Percentiles rank a stretch among this genome's conserved stretches.
Conservation (phyloP, 2,797 vertebrate species). For the Mionectes olivaceus region DNA sequence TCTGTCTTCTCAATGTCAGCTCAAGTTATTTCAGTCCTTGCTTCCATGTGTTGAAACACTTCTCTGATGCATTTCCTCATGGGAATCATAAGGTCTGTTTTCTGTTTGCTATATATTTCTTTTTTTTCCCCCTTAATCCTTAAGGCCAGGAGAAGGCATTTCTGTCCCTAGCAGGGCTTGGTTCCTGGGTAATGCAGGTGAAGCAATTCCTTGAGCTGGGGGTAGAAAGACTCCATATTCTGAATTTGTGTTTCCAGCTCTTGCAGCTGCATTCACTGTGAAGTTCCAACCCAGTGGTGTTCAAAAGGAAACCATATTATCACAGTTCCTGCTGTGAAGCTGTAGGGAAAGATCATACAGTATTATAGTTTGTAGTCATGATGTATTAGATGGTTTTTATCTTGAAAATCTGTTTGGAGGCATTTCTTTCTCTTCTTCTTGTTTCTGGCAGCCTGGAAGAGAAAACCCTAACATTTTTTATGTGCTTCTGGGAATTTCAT, state of each 20-base stretch:
- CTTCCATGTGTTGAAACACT: not conserved
- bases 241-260: not conserved
- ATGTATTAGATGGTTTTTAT: not conserved
- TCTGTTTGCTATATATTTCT: not conserved
- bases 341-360: not conserved
- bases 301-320: not conserved
- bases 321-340: not conserved
- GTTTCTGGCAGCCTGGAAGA: not conserved
- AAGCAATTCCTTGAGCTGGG: not conserved
- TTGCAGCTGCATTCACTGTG: not conserved
- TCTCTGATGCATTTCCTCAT: not conserved
- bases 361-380: not conserved
- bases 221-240: not conserved
- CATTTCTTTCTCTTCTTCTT: not conserved
- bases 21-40: not conserved
- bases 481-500: not conserved
- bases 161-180: not conserved
- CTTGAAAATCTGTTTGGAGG: not conserved
- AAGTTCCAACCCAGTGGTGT: not conserved
- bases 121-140: not conserved
- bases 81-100: fast-evolving
- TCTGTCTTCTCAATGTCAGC: fast-evolving
- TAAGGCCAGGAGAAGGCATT: not conserved
- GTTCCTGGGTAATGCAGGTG: not conserved
- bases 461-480: not conserved